A percentile compares a stretch with the other conserved stretches of the same genome.
phyloP scores from a whole-genome alignment of 2,797 vertebrate genomes.

The Scyliorhinus canicula region DNA sequence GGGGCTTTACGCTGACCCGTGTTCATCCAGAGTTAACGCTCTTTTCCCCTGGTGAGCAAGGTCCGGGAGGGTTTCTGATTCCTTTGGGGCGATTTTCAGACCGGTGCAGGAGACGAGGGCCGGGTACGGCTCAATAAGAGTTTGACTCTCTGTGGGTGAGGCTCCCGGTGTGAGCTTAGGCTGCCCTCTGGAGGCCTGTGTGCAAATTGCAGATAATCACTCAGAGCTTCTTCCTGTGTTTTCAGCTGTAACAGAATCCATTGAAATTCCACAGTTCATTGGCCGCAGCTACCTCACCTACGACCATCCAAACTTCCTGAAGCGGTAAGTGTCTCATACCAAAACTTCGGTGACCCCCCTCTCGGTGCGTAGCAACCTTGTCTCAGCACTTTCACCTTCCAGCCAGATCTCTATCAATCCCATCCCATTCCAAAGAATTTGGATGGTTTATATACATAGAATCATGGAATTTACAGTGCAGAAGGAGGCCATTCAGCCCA shows the following conservation, averaged over 20 bases:
- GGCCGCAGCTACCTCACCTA: conserved; percentile 89
- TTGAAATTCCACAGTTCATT: conserved; percentile 92
- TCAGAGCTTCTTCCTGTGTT: conserved; percentile 1
- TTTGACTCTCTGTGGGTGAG: neutral
- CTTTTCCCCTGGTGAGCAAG: neutral
- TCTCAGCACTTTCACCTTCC: neutral
- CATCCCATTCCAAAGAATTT: neutral
- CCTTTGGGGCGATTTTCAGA: no score
- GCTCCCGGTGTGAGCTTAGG: neutral
- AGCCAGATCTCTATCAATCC: neutral
- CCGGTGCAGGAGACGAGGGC: neutral
- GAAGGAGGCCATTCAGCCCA: no score
- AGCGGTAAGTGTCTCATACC: conserved; percentile 62
- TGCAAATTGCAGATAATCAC: conserved; percentile 39
- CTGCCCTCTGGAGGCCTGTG: neutral
- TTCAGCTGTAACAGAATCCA: conserved; percentile 82
- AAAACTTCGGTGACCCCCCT: neutral
- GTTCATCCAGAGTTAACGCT: neutral
- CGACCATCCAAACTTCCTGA: conserved; percentile 79
- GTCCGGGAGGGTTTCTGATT: neutral
- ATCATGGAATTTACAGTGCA: no score
- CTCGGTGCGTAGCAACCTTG: neutral
- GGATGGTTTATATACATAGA: neutral
- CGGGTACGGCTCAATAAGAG: neutral
- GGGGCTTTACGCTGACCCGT: neutral